A percentile compares a stretch with the other conserved stretches of the same genome.
Conservation (phyloP, 1,140 invertebrate species). For the Drosophila bocki region DNA sequence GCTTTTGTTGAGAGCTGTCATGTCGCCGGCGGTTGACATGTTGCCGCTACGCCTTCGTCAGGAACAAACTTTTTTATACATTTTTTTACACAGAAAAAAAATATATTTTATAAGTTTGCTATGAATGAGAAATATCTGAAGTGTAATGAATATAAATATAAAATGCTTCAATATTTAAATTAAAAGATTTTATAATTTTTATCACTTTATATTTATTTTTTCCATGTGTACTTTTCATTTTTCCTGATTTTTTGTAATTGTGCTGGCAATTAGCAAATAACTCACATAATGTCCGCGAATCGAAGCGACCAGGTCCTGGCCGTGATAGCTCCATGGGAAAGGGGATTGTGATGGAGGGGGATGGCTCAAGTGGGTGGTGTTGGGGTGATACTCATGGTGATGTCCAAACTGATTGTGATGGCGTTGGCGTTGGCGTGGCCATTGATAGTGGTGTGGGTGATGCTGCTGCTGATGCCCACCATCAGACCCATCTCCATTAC, state of each 20-base stretch:
- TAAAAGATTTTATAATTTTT: background rate
- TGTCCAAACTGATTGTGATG: conserved; percentile 56
- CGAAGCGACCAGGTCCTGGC: conserved; percentile 45
- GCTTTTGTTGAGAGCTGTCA: conserved; percentile 45
- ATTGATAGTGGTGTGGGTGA: conserved; percentile 8
- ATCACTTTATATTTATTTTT: background rate
- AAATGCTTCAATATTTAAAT: too few species aligned
- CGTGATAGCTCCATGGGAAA: conserved; percentile 27
- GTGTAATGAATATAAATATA: background rate
- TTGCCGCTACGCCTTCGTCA: conserved; percentile 29
- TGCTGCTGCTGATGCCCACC: conserved; percentile 17
- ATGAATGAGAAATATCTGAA: background rate
- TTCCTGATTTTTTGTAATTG: conserved; percentile 23
- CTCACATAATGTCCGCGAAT: conserved; percentile 63
- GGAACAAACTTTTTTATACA: conserved; percentile 32
- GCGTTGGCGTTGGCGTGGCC: conserved; percentile 21
- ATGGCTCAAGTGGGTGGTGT: background rate
- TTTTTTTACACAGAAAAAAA: conserved; percentile 12
- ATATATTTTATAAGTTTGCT: too few species aligned
- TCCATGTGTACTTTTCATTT: conserved; percentile 9
- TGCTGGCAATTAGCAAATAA: conserved; percentile 70
- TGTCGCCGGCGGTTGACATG: conserved; percentile 46
- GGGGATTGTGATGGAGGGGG: background rate
- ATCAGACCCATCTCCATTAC: background rate
- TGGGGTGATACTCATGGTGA: conserved; percentile 13